Evolutionary conservation across 2,888 invertebrate genomes (phyloP).

Genomic region (Netelia fuscicornis): DNA sequence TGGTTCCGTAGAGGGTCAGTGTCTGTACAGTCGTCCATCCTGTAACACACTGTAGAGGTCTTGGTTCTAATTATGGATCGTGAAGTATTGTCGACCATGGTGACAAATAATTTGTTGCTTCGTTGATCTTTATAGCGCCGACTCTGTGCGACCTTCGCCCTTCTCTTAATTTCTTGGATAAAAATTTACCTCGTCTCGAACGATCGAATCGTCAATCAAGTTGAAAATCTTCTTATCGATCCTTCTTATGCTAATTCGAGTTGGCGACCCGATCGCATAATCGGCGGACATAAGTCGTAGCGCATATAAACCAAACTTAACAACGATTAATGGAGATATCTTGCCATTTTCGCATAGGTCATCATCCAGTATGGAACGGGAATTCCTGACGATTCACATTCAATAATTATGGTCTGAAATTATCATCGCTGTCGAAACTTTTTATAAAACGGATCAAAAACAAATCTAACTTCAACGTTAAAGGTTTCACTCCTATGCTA

Average conservation of each 20-base stretch:
- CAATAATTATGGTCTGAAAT: too few relatives aligned
- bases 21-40: slow-evolving; percentile 19
- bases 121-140: not conserved
- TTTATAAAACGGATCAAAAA: too few relatives aligned
- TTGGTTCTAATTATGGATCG: not conserved
- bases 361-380: not conserved
- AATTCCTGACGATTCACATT: slow-evolving; percentile 19
- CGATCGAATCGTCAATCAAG: slow-evolving; percentile 22
- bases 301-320: slow-evolving; percentile 33
- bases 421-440: too few relatives aligned
- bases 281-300: not conserved
- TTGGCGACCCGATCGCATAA: slow-evolving; percentile 30
- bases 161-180: not conserved
- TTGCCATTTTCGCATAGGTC: not conserved
- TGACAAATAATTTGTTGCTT: slow-evolving; percentile 13
- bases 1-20: not conserved
- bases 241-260: not conserved
- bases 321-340: not conserved
- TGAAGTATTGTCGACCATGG: slow-evolving; percentile 24
- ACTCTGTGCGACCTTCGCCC: slow-evolving; percentile 12
- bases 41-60: not conserved
- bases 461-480: too few relatives aligned
- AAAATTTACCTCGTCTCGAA: slow-evolving; percentile 39
- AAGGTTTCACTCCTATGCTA: too few relatives aligned
- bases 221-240: slow-evolving; percentile 14